Conservation (phyloP, 2,888 invertebrate species). For the Iselma pallidipennis region DNA sequence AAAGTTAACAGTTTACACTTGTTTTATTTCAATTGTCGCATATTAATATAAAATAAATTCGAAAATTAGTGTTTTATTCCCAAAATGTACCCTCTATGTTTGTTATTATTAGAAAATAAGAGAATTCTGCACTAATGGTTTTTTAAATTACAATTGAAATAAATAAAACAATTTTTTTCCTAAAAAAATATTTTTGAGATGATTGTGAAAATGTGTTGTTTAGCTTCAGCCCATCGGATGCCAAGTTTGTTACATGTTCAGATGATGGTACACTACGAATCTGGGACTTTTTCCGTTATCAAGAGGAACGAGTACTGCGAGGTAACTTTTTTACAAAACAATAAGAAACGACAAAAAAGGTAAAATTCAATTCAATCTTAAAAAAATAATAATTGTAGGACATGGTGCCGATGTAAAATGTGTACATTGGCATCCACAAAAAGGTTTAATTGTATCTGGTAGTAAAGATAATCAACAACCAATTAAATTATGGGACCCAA, state of each 20-base stretch:
- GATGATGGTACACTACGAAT: slow-evolving; percentile 98
- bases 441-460: slow-evolving; percentile 94
- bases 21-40: slow-evolving; percentile 45
- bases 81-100: slow-evolving; percentile 11
- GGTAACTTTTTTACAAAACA: slow-evolving; percentile 58
- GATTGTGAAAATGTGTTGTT: slow-evolving; percentile 35
- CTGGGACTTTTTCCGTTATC: slow-evolving; percentile 97
- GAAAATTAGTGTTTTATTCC: slow-evolving; percentile 23
- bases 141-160: too few relatives aligned
- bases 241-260: slow-evolving; percentile 98
- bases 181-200: slow-evolving; percentile 17
- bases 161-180: too few relatives aligned
- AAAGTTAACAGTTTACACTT: slow-evolving; percentile 34
- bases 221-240: slow-evolving; percentile 99
- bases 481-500: slow-evolving; percentile 99
- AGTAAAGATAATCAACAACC: slow-evolving; percentile 99
- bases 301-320: slow-evolving; percentile 92
- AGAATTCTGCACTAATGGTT: slow-evolving; percentile 37
- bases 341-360: neutral
- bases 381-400: slow-evolving; percentile 59
- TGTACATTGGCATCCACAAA: slow-evolving; percentile 99
- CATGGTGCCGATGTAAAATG: slow-evolving; percentile 99
- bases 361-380: neutral
- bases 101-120: too few relatives aligned
- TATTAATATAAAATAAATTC: slow-evolving; percentile 24